Evolutionary conservation across 2,888 invertebrate genomes (phyloP).

Genomic region (Latrodectus hesperus): DNA sequence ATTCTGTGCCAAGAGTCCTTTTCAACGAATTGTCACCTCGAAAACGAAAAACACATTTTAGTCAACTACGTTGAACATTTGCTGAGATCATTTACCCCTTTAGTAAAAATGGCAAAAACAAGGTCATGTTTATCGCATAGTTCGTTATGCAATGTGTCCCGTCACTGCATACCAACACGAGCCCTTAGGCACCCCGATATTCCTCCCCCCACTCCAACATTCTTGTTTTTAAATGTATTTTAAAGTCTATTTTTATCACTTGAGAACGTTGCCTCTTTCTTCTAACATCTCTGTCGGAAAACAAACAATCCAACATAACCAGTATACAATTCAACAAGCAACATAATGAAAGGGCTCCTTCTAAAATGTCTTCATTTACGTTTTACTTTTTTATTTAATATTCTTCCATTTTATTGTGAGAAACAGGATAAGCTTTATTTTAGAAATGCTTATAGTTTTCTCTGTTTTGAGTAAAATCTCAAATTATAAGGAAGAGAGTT

Average conservation of each 20-base stretch:
- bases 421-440: too few species aligned
- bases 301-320: too few species aligned
- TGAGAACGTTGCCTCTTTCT: slow-evolving; percentile 7
- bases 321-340: too few species aligned
- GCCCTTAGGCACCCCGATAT: neutral
- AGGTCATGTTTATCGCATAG: slow-evolving; percentile 22
- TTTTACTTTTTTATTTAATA: too few species aligned
- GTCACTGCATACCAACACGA: neutral
- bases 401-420: too few species aligned
- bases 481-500: too few species aligned
- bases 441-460: too few species aligned
- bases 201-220: neutral
- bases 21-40: neutral
- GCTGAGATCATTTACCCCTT: slow-evolving; percentile 36
- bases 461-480: too few species aligned
- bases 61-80: slow-evolving; percentile 13
- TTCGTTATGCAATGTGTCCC: slow-evolving; percentile 7
- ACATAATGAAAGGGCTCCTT: too few species aligned
- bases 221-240: slow-evolving; percentile 2
- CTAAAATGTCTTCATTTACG: too few species aligned
- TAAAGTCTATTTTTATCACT: slow-evolving; percentile 23
- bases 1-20: too few species aligned
- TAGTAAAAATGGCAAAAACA: slow-evolving; percentile 12
- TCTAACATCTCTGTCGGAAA: neutral
- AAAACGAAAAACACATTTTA: slow-evolving; percentile 22